phyloP scores from a whole-genome alignment of 2,888 invertebrate species.

The Eudasyphora cyanicolor region DNA sequence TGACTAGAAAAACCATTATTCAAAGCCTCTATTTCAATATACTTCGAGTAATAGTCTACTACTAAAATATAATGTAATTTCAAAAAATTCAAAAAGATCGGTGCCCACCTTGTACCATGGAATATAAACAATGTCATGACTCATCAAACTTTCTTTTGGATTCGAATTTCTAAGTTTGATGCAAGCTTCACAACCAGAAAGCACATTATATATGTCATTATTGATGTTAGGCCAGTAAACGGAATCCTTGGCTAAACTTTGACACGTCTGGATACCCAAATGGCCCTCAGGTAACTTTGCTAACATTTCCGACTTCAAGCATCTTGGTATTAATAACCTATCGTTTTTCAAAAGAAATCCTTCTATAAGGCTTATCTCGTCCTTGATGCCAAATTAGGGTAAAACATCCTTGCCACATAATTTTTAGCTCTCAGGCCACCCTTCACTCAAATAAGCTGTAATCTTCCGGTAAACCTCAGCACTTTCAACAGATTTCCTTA shows the following conservation, averaged over 20 bases:
- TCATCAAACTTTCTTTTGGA: constrained; percentile 24
- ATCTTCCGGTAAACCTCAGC: not conserved
- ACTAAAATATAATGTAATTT: constrained; percentile 36
- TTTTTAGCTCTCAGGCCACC: constrained; percentile 39
- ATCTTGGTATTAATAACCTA: no score
- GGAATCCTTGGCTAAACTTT: no score
- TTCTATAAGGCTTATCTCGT: not conserved
- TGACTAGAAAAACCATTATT: no score
- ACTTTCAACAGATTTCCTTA: constrained; percentile 25
- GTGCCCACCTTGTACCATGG: constrained; percentile 35
- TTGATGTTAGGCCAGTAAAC: no score
- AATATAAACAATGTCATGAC: constrained; percentile 34
- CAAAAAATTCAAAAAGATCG: constrained; percentile 47
- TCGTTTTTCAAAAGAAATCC: no score
- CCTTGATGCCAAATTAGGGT: not conserved
- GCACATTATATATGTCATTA: no score
- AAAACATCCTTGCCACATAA: not conserved
- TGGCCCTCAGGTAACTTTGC: constrained; percentile 36
- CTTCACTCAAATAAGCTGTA: constrained; percentile 2
- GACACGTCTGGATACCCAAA: no score
- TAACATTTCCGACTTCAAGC: constrained; percentile 24
- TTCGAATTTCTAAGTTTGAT: not conserved
- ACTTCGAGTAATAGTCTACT: constrained; percentile 43
- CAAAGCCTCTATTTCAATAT: no score
- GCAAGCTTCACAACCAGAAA: no score